Base-by-base conservation (phyloP, 1,140 invertebrate genomes). In the Asbolus verrucosus region DNA sequence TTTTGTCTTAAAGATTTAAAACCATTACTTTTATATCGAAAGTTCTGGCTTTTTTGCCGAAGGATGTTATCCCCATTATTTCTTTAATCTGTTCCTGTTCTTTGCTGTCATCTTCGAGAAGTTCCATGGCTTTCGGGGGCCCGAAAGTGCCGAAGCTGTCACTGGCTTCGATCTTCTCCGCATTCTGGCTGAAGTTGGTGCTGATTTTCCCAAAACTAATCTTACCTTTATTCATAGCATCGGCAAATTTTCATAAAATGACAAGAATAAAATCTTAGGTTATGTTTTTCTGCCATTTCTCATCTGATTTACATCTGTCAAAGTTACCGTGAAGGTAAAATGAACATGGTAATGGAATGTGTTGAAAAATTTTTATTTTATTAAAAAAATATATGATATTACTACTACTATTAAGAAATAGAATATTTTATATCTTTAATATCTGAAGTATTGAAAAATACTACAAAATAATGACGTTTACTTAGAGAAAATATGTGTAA, bases 31-130 rank as follows among this genome's bases (percentile, higher is more conserved):
- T 84, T 1, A 93, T 84, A 75, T 92, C 87, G 75, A 92, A 92
- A 6, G 87, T 86, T 78, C 92, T 91, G 0, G 91, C 91, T 76
- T 92, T 92, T 71, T 92, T 91, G 0, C 91, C 91, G 79, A 93
- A 93, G 6, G 87, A 85, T 43, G 87, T 86, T 54, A 92, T 90
- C 0, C 91, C 91, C 90, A 92, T 93, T 0, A 92, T 80, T 70
- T 88, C 82, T 71, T 92, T 84, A 0, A 92, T 81, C 68, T 88
- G 85, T 70, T 89, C 85, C 15, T 80, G 85, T 77, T 92, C 90
- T 16, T 87, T 80, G 21, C 46, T 54, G 72, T 92, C 90, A 13
- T 91, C 89, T 14, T 90, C 84, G 1, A 91, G 85, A 73, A 87
- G 86, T 73, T 87, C 86, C n/a, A 91, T 89, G n/a, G 69, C 70